Evolutionary conservation across 1,140 invertebrate species (phyloP), one percentile per base, ranked within the genome.

Genomic region (Brachionus paranguensis): DNA sequence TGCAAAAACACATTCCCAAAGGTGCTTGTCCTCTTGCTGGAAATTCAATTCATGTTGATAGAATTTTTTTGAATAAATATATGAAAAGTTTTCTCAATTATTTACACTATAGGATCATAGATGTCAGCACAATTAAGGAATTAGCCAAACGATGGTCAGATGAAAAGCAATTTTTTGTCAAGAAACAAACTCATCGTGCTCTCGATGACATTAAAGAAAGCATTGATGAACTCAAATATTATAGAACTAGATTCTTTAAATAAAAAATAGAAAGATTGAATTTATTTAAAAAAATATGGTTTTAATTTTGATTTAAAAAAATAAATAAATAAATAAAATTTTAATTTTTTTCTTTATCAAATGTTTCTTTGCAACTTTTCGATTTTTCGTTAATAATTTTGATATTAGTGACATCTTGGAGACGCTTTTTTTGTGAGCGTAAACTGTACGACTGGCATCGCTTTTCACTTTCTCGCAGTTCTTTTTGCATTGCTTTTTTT

Each of bases 51-150:
- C 94, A 94, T 86, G 93, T 93, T 91, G 96, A 99, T 74, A 88
- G 70, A 74, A 43, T 47, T 78, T 90, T 90, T 85, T 86, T 90
- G 0, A 83, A 87, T 24, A 88, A 87, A 85, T 88, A 89, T 85
- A 89, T 89, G 89, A 88, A 88, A 11, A 72, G 85, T 5, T 87
- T 90, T 43, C 85, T 94, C 86, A 87, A 93, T 11, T 94, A 96
- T 89, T 90, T 98, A 81, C 95, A 98, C 89, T 97, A 98, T 89
- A 92, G 96, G 87, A 93, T 95, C 27, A 93, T 98, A 76, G 96
- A 99, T 92, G 95, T 97, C 4, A 95, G 93, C 43, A 92, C 93
- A 3, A 89, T 98, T 1, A 97, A 97, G 89, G 96, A 97, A 90
- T 86, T 98, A 27, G 89, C 89, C 64, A 92, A 88, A 92, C 91